These are phyloP conservation scores for Morpho achilles DNA, from an alignment of 2,888 invertebrate species.

Conservation along the genomic window DNA sequence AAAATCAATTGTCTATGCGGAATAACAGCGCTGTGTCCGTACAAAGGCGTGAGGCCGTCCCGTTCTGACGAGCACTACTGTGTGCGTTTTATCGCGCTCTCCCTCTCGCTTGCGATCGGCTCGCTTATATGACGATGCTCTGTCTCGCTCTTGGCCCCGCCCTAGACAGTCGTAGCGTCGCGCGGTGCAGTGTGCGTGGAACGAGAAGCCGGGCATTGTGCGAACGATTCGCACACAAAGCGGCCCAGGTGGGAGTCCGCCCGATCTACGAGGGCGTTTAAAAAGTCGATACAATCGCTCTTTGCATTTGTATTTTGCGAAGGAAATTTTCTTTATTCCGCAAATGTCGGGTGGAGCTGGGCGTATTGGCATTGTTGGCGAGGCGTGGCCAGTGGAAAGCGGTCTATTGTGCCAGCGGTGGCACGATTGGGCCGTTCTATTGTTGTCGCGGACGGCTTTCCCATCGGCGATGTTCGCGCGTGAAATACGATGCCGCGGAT, in stretches of 20 bases:
- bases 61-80: slow-evolving; percentile 64
- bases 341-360: slow-evolving; percentile 51
- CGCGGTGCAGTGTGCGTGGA: slow-evolving; percentile 58
- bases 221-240: slow-evolving; percentile 69
- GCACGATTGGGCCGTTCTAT: slow-evolving; percentile 67
- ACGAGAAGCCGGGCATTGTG: slow-evolving; percentile 65
- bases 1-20: slow-evolving; percentile 74
- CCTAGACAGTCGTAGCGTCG: slow-evolving; percentile 56
- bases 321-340: slow-evolving; percentile 72
- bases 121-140: slow-evolving; percentile 35
- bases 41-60: slow-evolving; percentile 74
- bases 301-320: slow-evolving; percentile 63
- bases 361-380: slow-evolving; percentile 64
- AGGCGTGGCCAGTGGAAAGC: slow-evolving; percentile 71
- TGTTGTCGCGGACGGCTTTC: slow-evolving; percentile 47
- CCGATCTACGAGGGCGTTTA: slow-evolving; percentile 75
- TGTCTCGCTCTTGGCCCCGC: slow-evolving; percentile 73
- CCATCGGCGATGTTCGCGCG: slow-evolving; percentile 42
- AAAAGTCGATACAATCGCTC: slow-evolving; percentile 77
- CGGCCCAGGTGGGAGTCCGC: slow-evolving; percentile 71
- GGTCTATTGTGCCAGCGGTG: slow-evolving; percentile 63
- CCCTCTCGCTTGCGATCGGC: slow-evolving; percentile 55
- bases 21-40: slow-evolving; percentile 75
- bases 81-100: slow-evolving; percentile 55
- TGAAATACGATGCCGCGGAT: slow-evolving; percentile 33